Evolutionary conservation across 1,140 invertebrate genomes (phyloP), one percentile per base, ranked within the genome.

Genomic region (Zaprionus taronus): DNA sequence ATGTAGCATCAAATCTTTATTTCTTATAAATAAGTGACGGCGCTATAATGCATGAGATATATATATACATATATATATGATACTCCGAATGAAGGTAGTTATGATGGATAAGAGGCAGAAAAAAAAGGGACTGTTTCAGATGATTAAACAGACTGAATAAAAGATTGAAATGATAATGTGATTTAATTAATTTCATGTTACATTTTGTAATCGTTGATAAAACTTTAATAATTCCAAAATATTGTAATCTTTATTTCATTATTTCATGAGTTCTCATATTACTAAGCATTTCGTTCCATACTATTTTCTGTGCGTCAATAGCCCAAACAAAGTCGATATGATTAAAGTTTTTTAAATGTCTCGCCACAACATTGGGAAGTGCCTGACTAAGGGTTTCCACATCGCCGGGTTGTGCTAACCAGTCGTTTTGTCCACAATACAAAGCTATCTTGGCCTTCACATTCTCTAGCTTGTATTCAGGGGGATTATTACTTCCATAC

Each of bases 391-490:
- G 72, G 14, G 72, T 74, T 11, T 91, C 83, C 0, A 94, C 93
- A 81, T 94, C 95, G 47, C 91, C 83, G 3, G 94, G 93, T 51
- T 93, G 87, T 2, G 94, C 93, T 6, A 95, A 79, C 94, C 94
- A 94, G 79, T 97, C 96, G 24, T 95, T 94, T 5, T 94, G 91
- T 34, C 95, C 95, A 77, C 94, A 96, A 73, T 95, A 95, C 1
- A 97, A 75, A 0, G 94, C 94, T 2, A 95, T 93, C 15, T 95
- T 96, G 15, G 94, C 93, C 11, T 81, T 93, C 6, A 96, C 94
- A 55, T 94, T 94, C 38, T 93, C 87, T 2, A 96, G 74, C n/a
- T 93, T 77, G 79, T 97, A 97, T 5, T 93, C 91, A 0, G 96
- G 96, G 12, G 96, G 96, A 26, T 79, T 91, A 1, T 91, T 62